These are phyloP conservation scores for Numenius arquata DNA, from an alignment of 2,113 vertebrate species.

Conservation along the genomic window DNA sequence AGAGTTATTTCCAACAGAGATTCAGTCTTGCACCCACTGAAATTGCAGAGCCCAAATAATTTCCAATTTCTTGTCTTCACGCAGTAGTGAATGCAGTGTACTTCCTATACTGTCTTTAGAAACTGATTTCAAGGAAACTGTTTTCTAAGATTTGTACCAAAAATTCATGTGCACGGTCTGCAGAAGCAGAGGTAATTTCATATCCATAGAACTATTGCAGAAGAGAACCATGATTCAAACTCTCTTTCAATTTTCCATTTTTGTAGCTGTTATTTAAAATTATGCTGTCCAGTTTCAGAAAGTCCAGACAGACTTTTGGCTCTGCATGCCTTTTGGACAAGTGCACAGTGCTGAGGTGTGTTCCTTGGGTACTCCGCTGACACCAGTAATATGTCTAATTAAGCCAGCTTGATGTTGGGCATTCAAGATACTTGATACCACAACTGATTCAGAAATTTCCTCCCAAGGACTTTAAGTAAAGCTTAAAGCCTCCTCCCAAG, in stretches of 20 bases:
- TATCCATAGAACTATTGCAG: background rate
- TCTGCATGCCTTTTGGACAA: rapidly evolving
- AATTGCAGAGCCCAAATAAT: conserved; percentile 14
- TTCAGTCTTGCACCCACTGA: background rate
- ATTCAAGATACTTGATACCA: background rate
- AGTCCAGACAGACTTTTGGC: background rate
- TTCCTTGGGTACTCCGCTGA: background rate
- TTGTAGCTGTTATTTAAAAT: background rate
- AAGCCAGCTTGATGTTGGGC: background rate
- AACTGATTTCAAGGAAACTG: background rate
- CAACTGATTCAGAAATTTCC: background rate
- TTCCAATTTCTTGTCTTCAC: background rate
- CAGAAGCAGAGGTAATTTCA: background rate
- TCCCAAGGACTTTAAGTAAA: background rate
- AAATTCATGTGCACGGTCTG: background rate
- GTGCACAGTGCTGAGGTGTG: background rate
- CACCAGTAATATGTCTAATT: background rate
- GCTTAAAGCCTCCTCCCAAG: too few species aligned
- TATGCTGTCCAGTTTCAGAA: background rate
- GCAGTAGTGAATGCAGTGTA: background rate
- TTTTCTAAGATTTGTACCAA: background rate
- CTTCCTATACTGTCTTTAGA: background rate
- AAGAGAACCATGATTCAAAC: background rate
- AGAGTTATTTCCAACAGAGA: background rate
- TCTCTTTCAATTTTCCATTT: background rate